Conservation (phyloP, 2,888 invertebrate species). For the Neoitamus cyanurus region DNA sequence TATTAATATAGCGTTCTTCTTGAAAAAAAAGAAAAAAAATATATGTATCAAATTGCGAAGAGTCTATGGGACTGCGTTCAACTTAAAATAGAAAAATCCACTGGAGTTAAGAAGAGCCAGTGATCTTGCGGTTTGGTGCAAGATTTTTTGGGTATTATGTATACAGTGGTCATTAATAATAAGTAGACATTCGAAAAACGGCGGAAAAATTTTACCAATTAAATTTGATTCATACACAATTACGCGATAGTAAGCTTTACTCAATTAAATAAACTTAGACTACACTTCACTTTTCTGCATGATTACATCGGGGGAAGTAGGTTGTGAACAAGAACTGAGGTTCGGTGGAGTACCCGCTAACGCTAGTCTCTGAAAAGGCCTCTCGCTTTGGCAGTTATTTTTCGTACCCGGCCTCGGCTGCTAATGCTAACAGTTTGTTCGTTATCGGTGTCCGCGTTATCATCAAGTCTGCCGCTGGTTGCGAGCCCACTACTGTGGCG, state of each 20-base stretch:
- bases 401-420: conserved; percentile 86
- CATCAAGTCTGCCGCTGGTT: conserved; percentile 54
- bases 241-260: neutral
- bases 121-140: neutral
- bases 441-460: conserved; percentile 58
- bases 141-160: neutral
- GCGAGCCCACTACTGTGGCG: conserved; percentile 40
- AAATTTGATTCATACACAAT: conserved; percentile 10
- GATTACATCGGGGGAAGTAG: conserved; percentile 16
- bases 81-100: neutral
- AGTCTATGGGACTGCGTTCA: conserved; percentile 13
- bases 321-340: neutral
- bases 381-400: conserved; percentile 82
- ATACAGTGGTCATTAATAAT: neutral
- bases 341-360: conserved; percentile 54
- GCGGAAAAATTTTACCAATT: neutral
- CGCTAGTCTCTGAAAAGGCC: conserved; percentile 69
- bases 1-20: conserved; percentile 34
- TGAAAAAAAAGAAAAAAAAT: conserved; percentile 6
- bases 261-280: conserved; percentile 30
- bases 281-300: conserved; percentile 28
- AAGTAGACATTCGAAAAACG: conserved; percentile 3
- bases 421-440: conserved; percentile 71
- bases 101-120: neutral
- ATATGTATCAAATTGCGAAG: conserved; percentile 25